Base-by-base conservation (phyloP, 2,113 vertebrate species). In the Zosterops hypoxanthus region DNA sequence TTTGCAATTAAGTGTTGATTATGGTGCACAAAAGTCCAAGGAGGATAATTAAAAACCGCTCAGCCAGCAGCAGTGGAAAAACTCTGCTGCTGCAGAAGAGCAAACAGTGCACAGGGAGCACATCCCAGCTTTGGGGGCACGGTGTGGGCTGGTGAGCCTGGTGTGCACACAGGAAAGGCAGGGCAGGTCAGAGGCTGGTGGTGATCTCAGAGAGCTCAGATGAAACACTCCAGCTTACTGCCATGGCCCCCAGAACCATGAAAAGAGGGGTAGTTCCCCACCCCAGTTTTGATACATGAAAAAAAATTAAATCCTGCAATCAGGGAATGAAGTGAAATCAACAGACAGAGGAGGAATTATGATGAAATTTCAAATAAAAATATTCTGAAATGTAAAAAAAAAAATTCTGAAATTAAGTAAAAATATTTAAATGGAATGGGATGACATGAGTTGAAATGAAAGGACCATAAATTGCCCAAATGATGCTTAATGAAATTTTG, bases 1-100 rank as follows among this genome's bases (percentile, higher is more conserved):
- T 44, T 90, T 77, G 87, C 88, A 95, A 92, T 97, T 94, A 94
- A 44, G 68, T 66, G 46, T 44, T 91, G 86, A 92, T 95, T 89
- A 76, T 63, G 59, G 25, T 28, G 60, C 70, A 69, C 34, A 11
- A 5, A 95, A 85, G 60, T 91, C 88, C 81, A 63, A 77, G 90
- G 86, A 82, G 77, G 36, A 89, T 87, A 87, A 96, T 88, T 70
- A 88, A 77, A 85, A 70, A 15, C 36, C 2, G 22, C 44, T 91
- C 91, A 86, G 53, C 59, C 78, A 87, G 50, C 49, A 84, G 70
- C 75, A 84, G 44, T 34, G 72, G 63, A 44, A 79, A 86, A 49
- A 63, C 44, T 34, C 28, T 86, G 52, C 68, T 88, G 69, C 49
- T 1, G 5, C 41, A 25, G 71, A 50, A 56, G 55, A 73, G 64